These are phyloP conservation scores for Mantis religiosa DNA, from an alignment of 2,888 invertebrate genomes.

Conservation along the genomic window DNA sequence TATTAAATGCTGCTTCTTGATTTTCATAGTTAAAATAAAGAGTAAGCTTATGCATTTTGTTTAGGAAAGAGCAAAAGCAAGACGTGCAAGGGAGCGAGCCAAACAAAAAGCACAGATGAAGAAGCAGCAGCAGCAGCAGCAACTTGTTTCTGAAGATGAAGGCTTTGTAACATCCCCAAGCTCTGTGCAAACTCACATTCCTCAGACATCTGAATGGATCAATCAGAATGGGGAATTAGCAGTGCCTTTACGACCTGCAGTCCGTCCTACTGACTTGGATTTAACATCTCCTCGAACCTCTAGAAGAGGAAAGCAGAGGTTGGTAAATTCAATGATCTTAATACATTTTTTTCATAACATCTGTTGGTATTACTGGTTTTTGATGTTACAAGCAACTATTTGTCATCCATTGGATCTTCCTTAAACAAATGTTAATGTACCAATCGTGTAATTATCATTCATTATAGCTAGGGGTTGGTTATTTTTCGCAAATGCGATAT, in stretches of 20 bases:
- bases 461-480: too few species aligned
- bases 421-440: too few species aligned
- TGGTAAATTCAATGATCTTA: background rate
- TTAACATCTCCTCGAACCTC: constrained; percentile 1
- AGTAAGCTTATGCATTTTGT: constrained; percentile 8
- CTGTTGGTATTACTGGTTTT: too few species aligned
- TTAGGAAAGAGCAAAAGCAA: constrained; percentile 65
- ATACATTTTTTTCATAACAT: too few species aligned
- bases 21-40: too few species aligned
- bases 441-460: too few species aligned
- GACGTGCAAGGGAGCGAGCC: constrained; percentile 66
- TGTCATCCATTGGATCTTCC: too few species aligned
- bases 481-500: too few species aligned
- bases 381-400: too few species aligned
- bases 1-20: too few species aligned
- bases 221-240: constrained; percentile 1
- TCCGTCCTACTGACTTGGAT: constrained; percentile 31
- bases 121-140: constrained; percentile 43
- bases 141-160: constrained; percentile 22
- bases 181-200: background rate
- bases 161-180: constrained; percentile 16
- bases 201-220: background rate
- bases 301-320: background rate
- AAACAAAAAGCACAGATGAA: constrained; percentile 55
- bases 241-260: background rate